These are phyloP conservation scores for Mustelus asterias DNA, from an alignment of 2,113 vertebrate species.

Conservation along the genomic window DNA sequence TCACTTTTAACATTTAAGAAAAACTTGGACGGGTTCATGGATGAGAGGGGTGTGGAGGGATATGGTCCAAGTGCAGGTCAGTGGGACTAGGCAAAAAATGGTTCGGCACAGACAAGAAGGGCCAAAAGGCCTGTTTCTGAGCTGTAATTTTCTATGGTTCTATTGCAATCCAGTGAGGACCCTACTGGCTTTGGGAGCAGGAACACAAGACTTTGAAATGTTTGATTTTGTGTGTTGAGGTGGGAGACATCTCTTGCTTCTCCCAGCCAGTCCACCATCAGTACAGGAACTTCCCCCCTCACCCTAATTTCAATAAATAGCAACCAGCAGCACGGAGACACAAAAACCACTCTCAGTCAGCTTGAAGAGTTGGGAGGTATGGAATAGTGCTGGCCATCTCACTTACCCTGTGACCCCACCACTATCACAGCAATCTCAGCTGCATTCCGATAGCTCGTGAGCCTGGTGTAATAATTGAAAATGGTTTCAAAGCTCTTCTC, in stretches of 20 bases:
- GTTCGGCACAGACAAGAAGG: too few relatives aligned
- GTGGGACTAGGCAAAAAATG: too few relatives aligned
- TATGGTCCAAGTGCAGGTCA: too few relatives aligned
- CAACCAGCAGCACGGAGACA: not conserved
- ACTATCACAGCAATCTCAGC: constrained; percentile 74
- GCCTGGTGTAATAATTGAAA: constrained; percentile 67
- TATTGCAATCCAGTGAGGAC: not conserved
- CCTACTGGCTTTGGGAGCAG: not conserved
- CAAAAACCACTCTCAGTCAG: not conserved
- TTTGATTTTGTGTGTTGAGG: not conserved
- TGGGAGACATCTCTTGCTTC: not conserved
- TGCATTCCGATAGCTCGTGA: constrained; percentile 61
- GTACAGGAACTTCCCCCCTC: not conserved
- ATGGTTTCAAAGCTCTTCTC: constrained; percentile 88
- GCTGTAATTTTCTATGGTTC: too few relatives aligned
- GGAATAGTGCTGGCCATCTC: not conserved
- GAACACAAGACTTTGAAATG: not conserved
- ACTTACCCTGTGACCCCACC: constrained; percentile 90
- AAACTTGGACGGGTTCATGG: too few relatives aligned
- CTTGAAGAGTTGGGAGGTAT: not conserved
- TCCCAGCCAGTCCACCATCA: not conserved
- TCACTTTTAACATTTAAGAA: too few relatives aligned
- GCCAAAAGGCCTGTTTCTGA: too few relatives aligned
- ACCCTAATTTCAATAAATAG: not conserved
- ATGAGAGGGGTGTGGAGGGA: too few relatives aligned